Evolutionary conservation across 1,140 invertebrate species (phyloP).

Genomic region (Chymomyza costata): DNA sequence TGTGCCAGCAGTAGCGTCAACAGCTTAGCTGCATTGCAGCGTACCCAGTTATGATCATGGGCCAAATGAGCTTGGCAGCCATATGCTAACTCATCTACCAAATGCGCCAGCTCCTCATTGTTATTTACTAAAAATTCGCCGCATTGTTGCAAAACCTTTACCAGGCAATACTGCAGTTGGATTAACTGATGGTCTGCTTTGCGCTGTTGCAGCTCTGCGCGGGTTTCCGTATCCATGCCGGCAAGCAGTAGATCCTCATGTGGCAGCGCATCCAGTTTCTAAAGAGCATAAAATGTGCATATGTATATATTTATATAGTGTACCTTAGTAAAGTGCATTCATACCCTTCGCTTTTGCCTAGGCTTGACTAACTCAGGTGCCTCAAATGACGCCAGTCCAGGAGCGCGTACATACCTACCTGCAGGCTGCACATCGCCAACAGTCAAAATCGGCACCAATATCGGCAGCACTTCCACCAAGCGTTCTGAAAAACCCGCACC

Average conservation of each 20-base stretch:
- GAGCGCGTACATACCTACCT: constrained; percentile 61
- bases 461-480: constrained; percentile 78
- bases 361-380: constrained; percentile 17
- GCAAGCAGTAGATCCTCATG: constrained; percentile 24
- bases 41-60: constrained; percentile 81
- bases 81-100: constrained; percentile 81
- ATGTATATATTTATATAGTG: no score
- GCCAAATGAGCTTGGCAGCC: constrained; percentile 83
- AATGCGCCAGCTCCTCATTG: constrained; percentile 68
- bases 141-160: constrained; percentile 77
- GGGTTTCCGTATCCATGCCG: constrained; percentile 21
- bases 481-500: constrained; percentile 80
- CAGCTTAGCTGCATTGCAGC: constrained; percentile 84
- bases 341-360: constrained; percentile 27
- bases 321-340: no score
- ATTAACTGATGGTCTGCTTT: constrained; percentile 78
- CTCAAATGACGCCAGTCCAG: constrained; percentile 36
- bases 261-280: constrained; percentile 3
- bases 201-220: constrained; percentile 76
- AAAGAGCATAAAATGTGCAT: neutral
- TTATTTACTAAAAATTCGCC: constrained; percentile 71
- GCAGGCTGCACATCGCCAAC: constrained; percentile 28
- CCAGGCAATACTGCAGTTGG: constrained; percentile 77
- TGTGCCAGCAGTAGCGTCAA: constrained; percentile 82
- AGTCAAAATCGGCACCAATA: constrained; percentile 76